A percentile compares a stretch with the other conserved stretches of the same genome.
These are phyloP conservation scores for Catocala fraxini DNA, from an alignment of 2,888 invertebrate species.

Conservation along the genomic window DNA sequence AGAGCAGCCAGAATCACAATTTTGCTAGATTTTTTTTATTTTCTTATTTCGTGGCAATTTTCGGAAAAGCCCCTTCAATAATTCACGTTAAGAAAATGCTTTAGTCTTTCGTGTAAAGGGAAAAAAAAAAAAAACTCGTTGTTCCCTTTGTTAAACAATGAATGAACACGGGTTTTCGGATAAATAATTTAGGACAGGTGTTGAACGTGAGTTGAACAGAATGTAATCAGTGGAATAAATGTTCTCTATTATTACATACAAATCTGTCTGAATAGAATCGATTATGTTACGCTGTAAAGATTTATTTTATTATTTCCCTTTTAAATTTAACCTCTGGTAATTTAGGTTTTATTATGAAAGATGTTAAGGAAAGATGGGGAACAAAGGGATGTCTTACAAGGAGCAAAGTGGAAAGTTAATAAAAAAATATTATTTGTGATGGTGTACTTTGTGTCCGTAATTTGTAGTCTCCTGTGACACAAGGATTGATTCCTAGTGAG, in stretches of 20 bases:
- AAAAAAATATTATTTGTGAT: too few relatives aligned
- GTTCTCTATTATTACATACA: conserved; percentile 3
- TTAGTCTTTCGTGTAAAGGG: conserved; percentile 23
- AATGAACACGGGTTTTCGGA: conserved; percentile 35
- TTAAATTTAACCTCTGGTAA: background rate
- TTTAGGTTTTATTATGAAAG: too few relatives aligned
- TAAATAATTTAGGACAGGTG: conserved; percentile 36
- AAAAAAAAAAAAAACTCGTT: conserved; percentile 27
- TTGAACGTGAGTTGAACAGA: conserved; percentile 30
- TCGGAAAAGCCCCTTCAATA: conserved; percentile 53
- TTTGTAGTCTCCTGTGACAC: too few relatives aligned
- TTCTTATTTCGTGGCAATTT: conserved; percentile 58
- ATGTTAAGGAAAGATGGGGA: too few relatives aligned
- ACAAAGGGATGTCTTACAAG: too few relatives aligned
- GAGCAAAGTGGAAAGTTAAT: too few relatives aligned
- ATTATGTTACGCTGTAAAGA: background rate
- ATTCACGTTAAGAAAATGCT: conserved; percentile 52
- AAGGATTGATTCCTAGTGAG: too few relatives aligned
- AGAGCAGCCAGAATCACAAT: conserved; percentile 63
- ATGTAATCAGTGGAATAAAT: conserved; percentile 39
- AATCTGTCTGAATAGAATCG: background rate
- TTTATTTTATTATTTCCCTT: conserved; percentile 6
- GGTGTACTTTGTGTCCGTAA: too few relatives aligned
- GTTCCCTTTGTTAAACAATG: conserved; percentile 30
- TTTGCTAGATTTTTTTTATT: conserved; percentile 53